These are phyloP conservation scores for Porites lobata DNA, from an alignment of 92 coral and sea anemone genomes.

Conservation along the genomic window DNA sequence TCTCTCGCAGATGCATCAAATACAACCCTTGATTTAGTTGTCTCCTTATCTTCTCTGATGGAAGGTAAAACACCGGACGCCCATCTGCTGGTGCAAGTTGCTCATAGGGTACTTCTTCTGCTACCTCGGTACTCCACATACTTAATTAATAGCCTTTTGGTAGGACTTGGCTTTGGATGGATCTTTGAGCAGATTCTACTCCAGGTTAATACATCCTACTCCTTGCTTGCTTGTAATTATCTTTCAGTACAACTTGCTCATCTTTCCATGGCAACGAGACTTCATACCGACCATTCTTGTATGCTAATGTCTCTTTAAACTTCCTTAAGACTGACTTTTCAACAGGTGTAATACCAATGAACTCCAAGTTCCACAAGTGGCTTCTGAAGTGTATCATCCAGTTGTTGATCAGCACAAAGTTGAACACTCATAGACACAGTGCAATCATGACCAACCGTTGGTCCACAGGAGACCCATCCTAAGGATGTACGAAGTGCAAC, in stretches of 20 bases:
- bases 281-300: slow-evolving; percentile 38
- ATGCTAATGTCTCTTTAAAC: slow-evolving; percentile 39
- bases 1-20: slow-evolving; percentile 54
- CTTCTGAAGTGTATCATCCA: slow-evolving; percentile 42
- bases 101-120: slow-evolving; percentile 48
- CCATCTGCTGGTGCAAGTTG: slow-evolving; percentile 23
- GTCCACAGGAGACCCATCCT: slow-evolving; percentile 26
- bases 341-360: slow-evolving; percentile 20
- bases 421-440: slow-evolving; percentile 35
- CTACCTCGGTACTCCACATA: slow-evolving; percentile 23
- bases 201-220: slow-evolving; percentile 27
- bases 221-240: slow-evolving; percentile 20
- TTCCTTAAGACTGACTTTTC: slow-evolving; percentile 16
- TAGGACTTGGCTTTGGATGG: not conserved
- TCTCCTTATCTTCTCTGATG: slow-evolving; percentile 42
- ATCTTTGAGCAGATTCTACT: slow-evolving; percentile 29
- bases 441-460: slow-evolving; percentile 2
- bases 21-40: slow-evolving; percentile 53
- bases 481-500: slow-evolving; percentile 41
- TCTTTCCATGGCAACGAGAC: slow-evolving; percentile 55
- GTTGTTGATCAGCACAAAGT: slow-evolving; percentile 34
- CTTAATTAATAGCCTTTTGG: slow-evolving; percentile 38
- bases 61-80: slow-evolving; percentile 42
- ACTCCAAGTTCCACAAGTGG: slow-evolving; percentile 39
- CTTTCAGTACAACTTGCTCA: not conserved